A percentile compares a stretch with the other conserved stretches of the same genome.
These are phyloP conservation scores for Drosophila suzukii DNA, from an alignment of 1,140 invertebrate species.

Conservation along the genomic window DNA sequence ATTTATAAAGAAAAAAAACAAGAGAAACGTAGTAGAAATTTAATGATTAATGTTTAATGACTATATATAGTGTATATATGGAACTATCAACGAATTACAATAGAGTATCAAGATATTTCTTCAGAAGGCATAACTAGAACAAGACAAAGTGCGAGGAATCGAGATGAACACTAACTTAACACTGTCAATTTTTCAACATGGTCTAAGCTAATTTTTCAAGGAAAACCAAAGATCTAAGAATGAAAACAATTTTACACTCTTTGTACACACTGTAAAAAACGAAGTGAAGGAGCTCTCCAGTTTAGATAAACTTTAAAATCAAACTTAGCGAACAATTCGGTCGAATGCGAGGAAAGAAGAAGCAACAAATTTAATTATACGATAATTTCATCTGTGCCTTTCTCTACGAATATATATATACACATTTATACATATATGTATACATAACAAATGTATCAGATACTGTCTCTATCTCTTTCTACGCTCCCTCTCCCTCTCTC, in stretches of 20 bases:
- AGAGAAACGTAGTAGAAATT: conserved; percentile 42
- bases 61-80: conserved; percentile 63
- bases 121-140: conserved; percentile 24
- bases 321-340: conserved; percentile 59
- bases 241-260: conserved; percentile 71
- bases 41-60: conserved; percentile 45
- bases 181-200: conserved; percentile 76
- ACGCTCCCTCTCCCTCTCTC: conserved; percentile 18
- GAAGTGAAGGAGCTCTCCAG: conserved; percentile 42
- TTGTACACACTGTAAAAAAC: conserved; percentile 61
- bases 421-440: conserved; percentile 44
- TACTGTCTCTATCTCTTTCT: conserved; percentile 16
- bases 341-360: conserved; percentile 26
- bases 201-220: conserved; percentile 56
- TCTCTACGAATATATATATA: conserved; percentile 69
- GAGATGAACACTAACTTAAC: conserved; percentile 54
- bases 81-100: conserved; percentile 80
- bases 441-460: conserved; percentile 39
- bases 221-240: conserved; percentile 9
- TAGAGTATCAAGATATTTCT: conserved; percentile 57
- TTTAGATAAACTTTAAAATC: conserved; percentile 80
- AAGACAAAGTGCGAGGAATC: conserved; percentile 7
- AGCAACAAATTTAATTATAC: conserved; percentile 68
- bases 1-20: conserved; percentile 57
- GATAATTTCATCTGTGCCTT: conserved; percentile 82